These are phyloP conservation scores for Columba livia DNA, from an alignment of 2,113 vertebrate species.

Conservation along the genomic window DNA sequence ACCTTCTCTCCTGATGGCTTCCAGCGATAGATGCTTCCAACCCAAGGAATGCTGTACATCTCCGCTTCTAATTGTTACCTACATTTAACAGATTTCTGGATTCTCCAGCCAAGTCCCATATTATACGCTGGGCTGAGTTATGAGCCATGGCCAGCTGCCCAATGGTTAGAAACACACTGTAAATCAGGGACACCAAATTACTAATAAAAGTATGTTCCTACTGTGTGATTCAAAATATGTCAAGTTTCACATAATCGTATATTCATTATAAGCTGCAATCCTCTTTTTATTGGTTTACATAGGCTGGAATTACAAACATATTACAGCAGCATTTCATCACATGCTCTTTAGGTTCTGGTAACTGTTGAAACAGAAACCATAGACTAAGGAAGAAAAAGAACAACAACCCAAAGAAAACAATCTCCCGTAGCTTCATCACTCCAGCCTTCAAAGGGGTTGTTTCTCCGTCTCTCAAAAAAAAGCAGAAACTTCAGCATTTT, in stretches of 20 bases:
- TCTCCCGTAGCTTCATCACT: conserved; percentile 1
- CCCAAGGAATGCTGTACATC: not conserved
- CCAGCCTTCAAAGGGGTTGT: not conserved
- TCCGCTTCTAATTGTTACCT: conserved; percentile 8
- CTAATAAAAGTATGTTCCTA: conserved; percentile 69
- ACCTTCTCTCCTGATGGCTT: not conserved
- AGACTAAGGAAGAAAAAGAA: not conserved
- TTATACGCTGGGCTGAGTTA: conserved; percentile 51
- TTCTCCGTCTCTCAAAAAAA: not conserved
- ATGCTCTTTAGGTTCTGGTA: conserved; percentile 35
- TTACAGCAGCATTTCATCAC: conserved; percentile 59
- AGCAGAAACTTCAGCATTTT: not conserved
- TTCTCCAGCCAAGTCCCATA: conserved; percentile 48
- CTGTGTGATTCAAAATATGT: conserved; percentile 72
- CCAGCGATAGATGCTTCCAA: not conserved
- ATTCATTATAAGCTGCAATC: conserved; percentile 66
- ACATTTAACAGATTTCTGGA: conserved; percentile 22
- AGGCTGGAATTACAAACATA: conserved; percentile 68
- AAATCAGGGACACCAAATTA: conserved; percentile 75
- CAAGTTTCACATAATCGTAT: conserved; percentile 65
- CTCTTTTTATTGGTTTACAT: conserved; percentile 73
- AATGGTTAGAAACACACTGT: conserved; percentile 61
- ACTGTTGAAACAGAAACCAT: conserved; percentile 51
- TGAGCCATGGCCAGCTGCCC: conserved; percentile 63
- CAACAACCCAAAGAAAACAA: conserved; percentile 54